Conservation (phyloP, 1,140 invertebrate genomes). For the Drosophila nasuta region DNA sequence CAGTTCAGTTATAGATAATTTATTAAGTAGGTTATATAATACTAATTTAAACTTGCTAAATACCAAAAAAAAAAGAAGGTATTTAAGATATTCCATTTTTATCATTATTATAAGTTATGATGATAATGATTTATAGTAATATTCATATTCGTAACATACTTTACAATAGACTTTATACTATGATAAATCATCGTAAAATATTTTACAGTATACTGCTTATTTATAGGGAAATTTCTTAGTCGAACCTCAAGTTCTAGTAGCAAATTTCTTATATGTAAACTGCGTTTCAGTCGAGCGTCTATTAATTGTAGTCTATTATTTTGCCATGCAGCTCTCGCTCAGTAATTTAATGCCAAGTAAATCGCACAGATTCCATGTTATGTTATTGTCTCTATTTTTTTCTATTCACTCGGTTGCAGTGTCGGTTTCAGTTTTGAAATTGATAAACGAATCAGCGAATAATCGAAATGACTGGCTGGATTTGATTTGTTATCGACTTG, state of each 20-base stretch:
- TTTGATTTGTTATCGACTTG: constrained; percentile 22
- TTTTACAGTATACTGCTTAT: not conserved
- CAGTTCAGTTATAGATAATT: too few relatives aligned
- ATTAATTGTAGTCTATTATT: constrained; percentile 31
- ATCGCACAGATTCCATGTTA: constrained; percentile 18
- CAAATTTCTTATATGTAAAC: constrained; percentile 16
- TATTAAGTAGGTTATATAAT: too few relatives aligned
- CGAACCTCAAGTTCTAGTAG: not conserved
- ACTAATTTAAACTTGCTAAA: too few relatives aligned
- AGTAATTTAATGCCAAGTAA: constrained; percentile 29
- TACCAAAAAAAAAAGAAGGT: too few relatives aligned
- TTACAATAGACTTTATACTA: too few relatives aligned
- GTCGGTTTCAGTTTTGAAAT: constrained; percentile 2
- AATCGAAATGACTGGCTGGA: constrained; percentile 2
- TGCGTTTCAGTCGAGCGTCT: constrained; percentile 4
- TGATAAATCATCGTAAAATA: too few relatives aligned
- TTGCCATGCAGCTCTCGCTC: not conserved
- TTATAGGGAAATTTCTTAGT: not conserved
- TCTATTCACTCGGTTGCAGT: not conserved
- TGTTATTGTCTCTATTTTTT: not conserved
- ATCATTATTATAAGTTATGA: too few relatives aligned
- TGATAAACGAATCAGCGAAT: constrained; percentile 1
- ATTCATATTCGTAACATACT: too few relatives aligned
- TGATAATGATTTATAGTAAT: too few relatives aligned
- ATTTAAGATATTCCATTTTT: too few relatives aligned